Percentiles rank a stretch among this genome's conserved stretches.
These are phyloP conservation scores for Calvadosia cruxmelitensis DNA, from an alignment of 30 jellyfish, hydroid and myxozoan genomes.

Conservation along the genomic window DNA sequence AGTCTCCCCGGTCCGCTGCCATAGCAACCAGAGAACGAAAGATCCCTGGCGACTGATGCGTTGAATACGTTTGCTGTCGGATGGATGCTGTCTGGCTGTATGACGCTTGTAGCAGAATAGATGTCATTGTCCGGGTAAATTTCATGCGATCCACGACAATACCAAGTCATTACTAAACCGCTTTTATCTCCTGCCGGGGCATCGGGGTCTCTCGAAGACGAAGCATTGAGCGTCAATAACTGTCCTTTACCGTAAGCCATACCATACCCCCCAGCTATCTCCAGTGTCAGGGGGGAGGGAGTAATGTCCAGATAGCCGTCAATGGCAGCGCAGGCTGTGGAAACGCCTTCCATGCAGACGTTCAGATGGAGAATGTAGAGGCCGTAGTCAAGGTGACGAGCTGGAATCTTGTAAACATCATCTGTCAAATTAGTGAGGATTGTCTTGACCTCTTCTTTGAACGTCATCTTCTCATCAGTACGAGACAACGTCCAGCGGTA, in stretches of 20 bases:
- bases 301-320: conserved; percentile 35
- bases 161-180: conserved; percentile 32
- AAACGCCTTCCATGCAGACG: conserved; percentile 40
- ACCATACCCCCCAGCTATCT: conserved; percentile 73
- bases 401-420: conserved; percentile 31
- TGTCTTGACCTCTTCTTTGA: not conserved
- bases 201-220: conserved; percentile 75
- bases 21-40: conserved; percentile 29
- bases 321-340: conserved; percentile 22
- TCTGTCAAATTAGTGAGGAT: conserved; percentile 6
- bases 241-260: conserved; percentile 63
- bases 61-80: not conserved
- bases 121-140: conserved; percentile 19
- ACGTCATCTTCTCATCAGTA: not conserved
- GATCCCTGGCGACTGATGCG: not conserved
- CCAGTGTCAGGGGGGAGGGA: conserved; percentile 42
- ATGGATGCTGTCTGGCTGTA: not conserved
- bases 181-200: conserved; percentile 14
- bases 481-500: conserved; percentile 34
- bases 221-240: conserved; percentile 28
- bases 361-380: conserved; percentile 11
- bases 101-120: not conserved
- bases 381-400: conserved; percentile 43
- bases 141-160: conserved; percentile 35
- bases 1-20: conserved; percentile 57